Conservation (phyloP, 2,797 vertebrate genomes). For the Tympanoctomys barrerae region DNA sequence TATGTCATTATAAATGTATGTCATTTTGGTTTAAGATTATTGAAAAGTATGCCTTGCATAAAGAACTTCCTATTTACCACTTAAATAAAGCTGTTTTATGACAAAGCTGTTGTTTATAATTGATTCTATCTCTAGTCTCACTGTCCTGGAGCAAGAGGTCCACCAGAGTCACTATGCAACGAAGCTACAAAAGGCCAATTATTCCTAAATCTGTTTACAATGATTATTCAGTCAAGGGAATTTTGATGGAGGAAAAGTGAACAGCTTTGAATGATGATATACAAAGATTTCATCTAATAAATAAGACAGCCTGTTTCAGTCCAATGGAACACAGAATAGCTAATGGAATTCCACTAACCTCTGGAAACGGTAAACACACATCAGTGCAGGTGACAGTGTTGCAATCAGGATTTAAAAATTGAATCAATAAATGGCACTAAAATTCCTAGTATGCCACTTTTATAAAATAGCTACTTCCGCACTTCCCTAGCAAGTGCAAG, state of each 20-base stretch:
- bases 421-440: not conserved
- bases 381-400: not conserved
- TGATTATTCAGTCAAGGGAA: conserved; percentile 11
- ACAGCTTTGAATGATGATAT: not conserved
- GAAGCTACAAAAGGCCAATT: not conserved
- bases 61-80: not conserved
- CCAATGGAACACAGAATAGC: not conserved
- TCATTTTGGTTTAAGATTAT: not conserved
- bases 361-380: not conserved
- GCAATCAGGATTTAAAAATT: not conserved
- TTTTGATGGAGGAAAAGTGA: not conserved
- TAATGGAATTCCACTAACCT: not conserved
- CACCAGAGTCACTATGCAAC: not conserved
- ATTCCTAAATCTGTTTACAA: conserved; percentile 4
- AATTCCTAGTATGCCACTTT: not conserved
- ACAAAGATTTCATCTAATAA: not conserved
- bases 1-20: not conserved
- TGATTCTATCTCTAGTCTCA: not conserved
- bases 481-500: too few species aligned
- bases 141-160: not conserved
- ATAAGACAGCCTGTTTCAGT: not conserved
- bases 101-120: not conserved
- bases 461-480: not conserved
- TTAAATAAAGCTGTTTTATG: not conserved
- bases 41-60: not conserved